phyloP scores from a whole-genome alignment of 2,797 vertebrate genomes.

The Sarcophilus harrisii region DNA sequence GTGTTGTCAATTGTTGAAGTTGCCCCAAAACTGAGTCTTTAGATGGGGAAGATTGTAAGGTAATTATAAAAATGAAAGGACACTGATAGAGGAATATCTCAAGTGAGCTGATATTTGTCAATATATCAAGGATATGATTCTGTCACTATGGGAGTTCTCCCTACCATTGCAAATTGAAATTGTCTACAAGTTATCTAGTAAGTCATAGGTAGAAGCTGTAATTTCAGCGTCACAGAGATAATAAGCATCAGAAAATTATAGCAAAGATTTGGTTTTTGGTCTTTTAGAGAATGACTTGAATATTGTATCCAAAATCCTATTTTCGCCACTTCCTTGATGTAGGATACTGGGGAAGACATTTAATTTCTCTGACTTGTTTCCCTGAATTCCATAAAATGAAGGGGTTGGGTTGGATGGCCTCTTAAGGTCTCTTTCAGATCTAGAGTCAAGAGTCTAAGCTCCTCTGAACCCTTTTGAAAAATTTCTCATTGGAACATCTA shows the following conservation, averaged over 20 bases:
- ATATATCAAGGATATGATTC: neutral
- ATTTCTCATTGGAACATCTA: neutral
- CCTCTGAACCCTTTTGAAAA: neutral
- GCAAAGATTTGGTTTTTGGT: neutral
- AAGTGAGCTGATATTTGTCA: neutral
- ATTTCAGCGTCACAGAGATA: neutral
- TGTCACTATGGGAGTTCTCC: neutral
- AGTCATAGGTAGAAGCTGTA: neutral
- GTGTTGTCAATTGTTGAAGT: constrained; percentile 3
- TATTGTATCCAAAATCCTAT: neutral
- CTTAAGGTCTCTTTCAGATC: neutral
- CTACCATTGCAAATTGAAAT: neutral
- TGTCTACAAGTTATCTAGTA: neutral
- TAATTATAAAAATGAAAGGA: neutral
- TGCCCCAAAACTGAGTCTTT: constrained; percentile 1
- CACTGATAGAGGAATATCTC: neutral
- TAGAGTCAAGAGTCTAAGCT: neutral
- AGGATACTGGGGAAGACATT: neutral
- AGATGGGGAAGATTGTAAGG: constrained; percentile 2
- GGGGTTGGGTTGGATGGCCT: neutral
- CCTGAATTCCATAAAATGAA: neutral
- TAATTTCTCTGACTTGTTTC: neutral
- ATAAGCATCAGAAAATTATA: neutral
- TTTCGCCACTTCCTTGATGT: neutral
- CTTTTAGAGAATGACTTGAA: neutral